Conservation (phyloP, 2,888 invertebrate genomes). For the Hypolimnas misippus region DNA sequence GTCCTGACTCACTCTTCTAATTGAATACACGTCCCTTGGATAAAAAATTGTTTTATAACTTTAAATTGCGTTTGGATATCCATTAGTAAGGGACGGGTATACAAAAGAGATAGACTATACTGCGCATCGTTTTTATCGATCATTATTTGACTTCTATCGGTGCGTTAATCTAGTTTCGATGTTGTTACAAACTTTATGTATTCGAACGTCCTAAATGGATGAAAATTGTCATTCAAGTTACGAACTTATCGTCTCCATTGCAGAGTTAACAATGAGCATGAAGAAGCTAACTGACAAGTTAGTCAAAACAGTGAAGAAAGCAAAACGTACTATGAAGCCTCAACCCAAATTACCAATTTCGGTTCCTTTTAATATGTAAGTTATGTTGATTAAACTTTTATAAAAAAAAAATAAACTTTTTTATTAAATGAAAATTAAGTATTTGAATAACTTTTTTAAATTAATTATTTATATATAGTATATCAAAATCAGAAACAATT, state of each 20-base stretch:
- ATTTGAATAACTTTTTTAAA: no score
- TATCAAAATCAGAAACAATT: no score
- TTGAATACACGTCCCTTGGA: constrained; percentile 1
- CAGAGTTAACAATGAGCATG: no score
- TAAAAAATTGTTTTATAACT: constrained; percentile 7
- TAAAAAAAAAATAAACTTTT: no score
- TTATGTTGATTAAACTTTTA: neutral
- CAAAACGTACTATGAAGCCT: neutral
- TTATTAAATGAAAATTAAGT: no score
- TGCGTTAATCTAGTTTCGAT: neutral
- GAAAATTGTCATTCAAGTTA: no score
- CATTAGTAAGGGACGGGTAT: neutral
- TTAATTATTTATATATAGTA: no score
- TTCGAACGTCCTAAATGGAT: no score
- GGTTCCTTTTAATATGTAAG: constrained; percentile 7
- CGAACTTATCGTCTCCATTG: no score
- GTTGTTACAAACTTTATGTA: neutral
- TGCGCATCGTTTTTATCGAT: neutral
- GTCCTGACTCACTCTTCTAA: constrained; percentile 3
- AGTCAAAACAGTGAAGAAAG: neutral
- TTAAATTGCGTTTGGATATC: neutral
- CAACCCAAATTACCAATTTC: neutral
- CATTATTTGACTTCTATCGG: neutral
- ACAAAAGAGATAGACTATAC: constrained; percentile 1
- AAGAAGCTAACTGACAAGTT: neutral